Evolutionary conservation across 92 coral and sea anemone species (phyloP), one percentile per base, ranked within the genome.

Genomic region (Micromussa lordhowensis): DNA sequence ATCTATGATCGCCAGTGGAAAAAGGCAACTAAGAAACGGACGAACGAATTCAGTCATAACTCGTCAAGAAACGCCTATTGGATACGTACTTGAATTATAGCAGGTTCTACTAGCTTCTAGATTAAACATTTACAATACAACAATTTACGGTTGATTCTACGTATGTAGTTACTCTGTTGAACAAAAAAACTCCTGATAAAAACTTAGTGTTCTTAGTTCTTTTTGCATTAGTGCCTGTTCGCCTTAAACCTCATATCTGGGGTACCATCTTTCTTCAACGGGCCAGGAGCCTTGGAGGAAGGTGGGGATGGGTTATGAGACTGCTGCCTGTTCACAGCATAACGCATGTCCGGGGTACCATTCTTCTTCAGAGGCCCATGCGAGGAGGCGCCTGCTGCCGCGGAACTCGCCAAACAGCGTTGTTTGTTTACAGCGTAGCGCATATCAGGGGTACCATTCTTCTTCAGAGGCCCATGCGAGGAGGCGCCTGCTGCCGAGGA

Each of bases 271-370:
- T 90, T 78, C 71, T 85, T 90, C 80, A 89, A 30, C 22, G 92
- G 92, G n/a, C 92, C 92, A 16, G 68, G 44, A 13, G 82, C 64
- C 63, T 17, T 68, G 32, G 44, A 14, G 31, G 30, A 49, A 12
- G 19, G 61, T 48, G 44, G 66, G 35, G 55, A 18, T 24, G 75
- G 32, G 10, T 10, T 7, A 48, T 68, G 21, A 18, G 51, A 10
- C 15, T 80, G 71, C 55, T 13, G 48, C 48, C 10, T 83, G 66
- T 83, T 83, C 0, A 68, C 38, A 4, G 34, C 58, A 78, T 83
- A 89, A 3, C 92, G 78, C 92, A 89, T 89, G 87, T 91, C 94
- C 22, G 86, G 94, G 17, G 84, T 77, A 4, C 91, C 92, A 80
- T 88, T 81, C 68, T 79, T 88, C 82, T 88, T 84, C 40, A 71